Percentiles rank a stretch among this genome's conserved stretches.
These are phyloP conservation scores for Athripsodes cinereus DNA, from an alignment of 2,888 invertebrate species.

Conservation along the genomic window DNA sequence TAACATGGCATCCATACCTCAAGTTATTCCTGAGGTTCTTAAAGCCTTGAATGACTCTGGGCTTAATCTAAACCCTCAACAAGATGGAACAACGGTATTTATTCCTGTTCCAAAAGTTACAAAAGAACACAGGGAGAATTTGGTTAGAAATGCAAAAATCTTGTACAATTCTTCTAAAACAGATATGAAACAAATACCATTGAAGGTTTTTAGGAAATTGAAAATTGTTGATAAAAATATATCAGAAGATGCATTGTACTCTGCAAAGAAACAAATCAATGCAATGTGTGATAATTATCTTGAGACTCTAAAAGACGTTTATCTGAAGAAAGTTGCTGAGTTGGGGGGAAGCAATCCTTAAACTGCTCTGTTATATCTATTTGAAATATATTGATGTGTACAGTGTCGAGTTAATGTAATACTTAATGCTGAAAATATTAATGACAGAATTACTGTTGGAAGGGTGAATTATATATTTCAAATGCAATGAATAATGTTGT, in stretches of 20 bases:
- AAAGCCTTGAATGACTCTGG: conserved; percentile 74
- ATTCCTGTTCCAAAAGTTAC: conserved; percentile 90
- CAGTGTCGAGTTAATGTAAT: too few species aligned
- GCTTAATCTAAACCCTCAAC: conserved; percentile 89
- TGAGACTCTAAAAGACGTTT: neutral
- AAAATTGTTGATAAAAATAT: conserved; percentile 58
- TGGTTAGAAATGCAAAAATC: conserved; percentile 83
- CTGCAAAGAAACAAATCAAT: conserved; percentile 62
- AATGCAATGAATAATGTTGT: too few species aligned
- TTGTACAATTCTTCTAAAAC: conserved; percentile 75
- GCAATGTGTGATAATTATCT: neutral
- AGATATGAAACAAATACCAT: conserved; percentile 68
- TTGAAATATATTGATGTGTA: too few species aligned
- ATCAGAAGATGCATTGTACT: conserved; percentile 63
- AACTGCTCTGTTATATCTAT: too few species aligned
- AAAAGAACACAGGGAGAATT: conserved; percentile 82
- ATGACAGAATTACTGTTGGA: too few species aligned
- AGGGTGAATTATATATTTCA: too few species aligned
- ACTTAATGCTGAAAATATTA: too few species aligned
- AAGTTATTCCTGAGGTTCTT: conserved; percentile 74
- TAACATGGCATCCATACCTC: conserved; percentile 79
- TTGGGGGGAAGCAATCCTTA: too few species aligned
- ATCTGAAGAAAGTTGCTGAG: neutral
- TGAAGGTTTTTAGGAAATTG: conserved; percentile 61
- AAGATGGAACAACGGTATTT: conserved; percentile 86